Base-by-base conservation (phyloP, 2,888 invertebrate species). In the Embidobia sp. region DNA sequence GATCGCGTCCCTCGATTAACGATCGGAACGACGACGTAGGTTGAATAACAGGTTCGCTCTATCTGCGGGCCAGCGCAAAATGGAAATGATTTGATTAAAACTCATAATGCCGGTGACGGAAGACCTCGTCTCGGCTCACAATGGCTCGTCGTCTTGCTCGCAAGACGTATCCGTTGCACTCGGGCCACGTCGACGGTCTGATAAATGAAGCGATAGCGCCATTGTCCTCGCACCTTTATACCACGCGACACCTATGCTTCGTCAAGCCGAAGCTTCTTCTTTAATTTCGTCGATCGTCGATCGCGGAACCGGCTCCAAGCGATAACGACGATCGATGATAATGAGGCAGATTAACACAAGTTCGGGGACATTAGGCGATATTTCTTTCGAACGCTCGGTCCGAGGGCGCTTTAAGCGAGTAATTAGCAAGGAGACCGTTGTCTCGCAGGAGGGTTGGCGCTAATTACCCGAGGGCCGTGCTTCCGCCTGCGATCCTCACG, bases 1-100 rank as follows among this genome's bases (percentile, higher is more conserved):
- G n/a, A n/a, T 92, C 93, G 92, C 91, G 91, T 90, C 88, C 88
- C 82, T 70, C 69, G 79, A 77, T 77, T 77, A 61, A 61, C 72
- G 72, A 77, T 77, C 51, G 48, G 44, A 77, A 44, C 29, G 61
- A 48, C 42, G 48, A 70, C 46, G 55, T n/a, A 22, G 19, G 31
- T 57, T 63, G 73, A 77, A 73, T 69, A 73, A 73, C 72, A 49
- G 57, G 73, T 53, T 57, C 51, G 63, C 48, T 73, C 69, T 77
- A 64, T 77, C 77, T 67, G 49, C 73, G 63, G 72, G 77, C 40
- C 61, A 73, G 42, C 37, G 63, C 49, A 81, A 29, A 75, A 70
- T 69, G 70, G 53, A 66, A 72, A 80, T 80, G 79, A 87, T 87
- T 88, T 85, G 87, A 89, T 88, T 86, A 86, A 87, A 86, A 86